Percentiles rank a stretch among this genome's conserved stretches.
Conservation (phyloP, 2,888 invertebrate genomes). For the Ferrisia virgata region DNA sequence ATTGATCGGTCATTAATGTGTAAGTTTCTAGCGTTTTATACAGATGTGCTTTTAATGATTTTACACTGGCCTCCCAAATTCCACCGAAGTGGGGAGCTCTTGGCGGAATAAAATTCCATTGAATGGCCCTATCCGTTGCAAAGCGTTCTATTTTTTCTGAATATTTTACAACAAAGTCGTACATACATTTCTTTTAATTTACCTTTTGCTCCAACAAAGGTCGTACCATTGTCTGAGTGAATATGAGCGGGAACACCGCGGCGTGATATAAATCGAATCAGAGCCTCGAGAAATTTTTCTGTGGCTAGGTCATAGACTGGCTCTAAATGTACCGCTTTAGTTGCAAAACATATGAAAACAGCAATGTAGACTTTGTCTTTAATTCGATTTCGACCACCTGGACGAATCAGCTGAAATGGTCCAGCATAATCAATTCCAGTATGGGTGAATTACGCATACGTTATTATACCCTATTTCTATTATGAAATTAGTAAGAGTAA, state of each 20-base stretch:
- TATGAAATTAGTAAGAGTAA: too few relatives aligned
- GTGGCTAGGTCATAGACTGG: slow-evolving; percentile 49
- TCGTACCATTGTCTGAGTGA: slow-evolving; percentile 51
- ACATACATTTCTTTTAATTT: slow-evolving; percentile 45
- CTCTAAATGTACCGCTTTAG: slow-evolving; percentile 51
- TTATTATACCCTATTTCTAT: too few relatives aligned
- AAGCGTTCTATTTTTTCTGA: background rate
- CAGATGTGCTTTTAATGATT: slow-evolving; percentile 50
- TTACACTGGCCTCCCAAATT: slow-evolving; percentile 52
- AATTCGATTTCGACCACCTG: slow-evolving; percentile 46
- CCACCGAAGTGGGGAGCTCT: slow-evolving; percentile 52
- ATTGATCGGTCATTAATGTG: slow-evolving; percentile 47
- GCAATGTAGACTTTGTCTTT: slow-evolving; percentile 47
- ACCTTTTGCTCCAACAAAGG: slow-evolving; percentile 50
- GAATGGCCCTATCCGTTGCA: slow-evolving; percentile 45
- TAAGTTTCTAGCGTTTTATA: slow-evolving; percentile 33
- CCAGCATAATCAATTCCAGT: slow-evolving; percentile 51
- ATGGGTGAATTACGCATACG: too few relatives aligned
- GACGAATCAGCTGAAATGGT: slow-evolving; percentile 48
- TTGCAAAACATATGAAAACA: slow-evolving; percentile 50
- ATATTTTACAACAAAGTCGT: background rate
- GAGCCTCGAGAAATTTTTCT: slow-evolving; percentile 48
- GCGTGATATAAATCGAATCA: slow-evolving; percentile 50
- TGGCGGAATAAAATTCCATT: slow-evolving; percentile 53
- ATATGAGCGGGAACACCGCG: slow-evolving; percentile 48